Percentiles rank a stretch among this genome's conserved stretches.
These are phyloP conservation scores for Trissonchulus latispiculum DNA, from an alignment of 2,888 invertebrate genomes.

Conservation along the genomic window DNA sequence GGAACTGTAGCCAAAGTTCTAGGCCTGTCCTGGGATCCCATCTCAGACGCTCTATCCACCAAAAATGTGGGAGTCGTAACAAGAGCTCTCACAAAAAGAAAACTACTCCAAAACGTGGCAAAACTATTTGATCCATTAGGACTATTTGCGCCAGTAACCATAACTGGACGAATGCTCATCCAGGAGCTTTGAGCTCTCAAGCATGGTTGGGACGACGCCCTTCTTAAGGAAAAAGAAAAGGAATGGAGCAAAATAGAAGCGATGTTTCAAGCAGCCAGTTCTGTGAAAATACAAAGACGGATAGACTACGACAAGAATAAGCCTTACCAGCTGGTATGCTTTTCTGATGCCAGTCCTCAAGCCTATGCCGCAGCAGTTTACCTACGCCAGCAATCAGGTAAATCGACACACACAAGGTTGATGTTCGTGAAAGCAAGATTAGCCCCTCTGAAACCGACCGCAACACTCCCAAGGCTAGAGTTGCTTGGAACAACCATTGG, in stretches of 20 bases:
- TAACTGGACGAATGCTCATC: not conserved
- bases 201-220: not conserved
- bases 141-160: not conserved
- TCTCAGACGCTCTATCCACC: not conserved
- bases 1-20: not conserved
- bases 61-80: too few species aligned
- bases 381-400: not conserved
- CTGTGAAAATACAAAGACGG: not conserved
- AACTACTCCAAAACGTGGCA: not conserved
- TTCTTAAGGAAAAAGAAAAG: not conserved
- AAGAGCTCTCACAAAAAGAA: not conserved
- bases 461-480: not conserved
- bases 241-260: not conserved
- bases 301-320: not conserved
- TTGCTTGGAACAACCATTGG: slow-evolving; percentile 2
- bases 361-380: not conserved
- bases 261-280: not conserved
- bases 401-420: too few species aligned
- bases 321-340: not conserved
- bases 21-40: not conserved
- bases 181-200: not conserved
- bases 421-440: not conserved
- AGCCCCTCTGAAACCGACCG: not conserved
- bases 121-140: not conserved
- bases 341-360: not conserved